Evolutionary conservation across 1,140 invertebrate species (phyloP).

Genomic region (Atta cephalotes): DNA sequence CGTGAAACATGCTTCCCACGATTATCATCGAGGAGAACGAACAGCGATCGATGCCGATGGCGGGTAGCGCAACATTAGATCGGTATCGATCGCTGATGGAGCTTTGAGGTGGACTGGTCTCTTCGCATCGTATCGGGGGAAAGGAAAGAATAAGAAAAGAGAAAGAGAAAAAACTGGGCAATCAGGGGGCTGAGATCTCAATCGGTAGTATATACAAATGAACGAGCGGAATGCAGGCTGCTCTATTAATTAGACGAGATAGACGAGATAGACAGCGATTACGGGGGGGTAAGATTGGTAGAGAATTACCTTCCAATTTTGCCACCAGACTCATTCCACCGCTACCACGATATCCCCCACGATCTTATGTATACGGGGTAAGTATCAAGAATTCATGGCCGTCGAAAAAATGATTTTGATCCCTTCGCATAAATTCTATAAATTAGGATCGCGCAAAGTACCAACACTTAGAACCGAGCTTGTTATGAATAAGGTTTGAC

Average conservation of each 20-base stretch:
- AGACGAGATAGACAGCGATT: constrained; percentile 94
- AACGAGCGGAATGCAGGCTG: constrained; percentile 93
- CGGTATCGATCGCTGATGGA: constrained; percentile 48
- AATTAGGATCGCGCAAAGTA: neutral
- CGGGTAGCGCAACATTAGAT: constrained; percentile 66
- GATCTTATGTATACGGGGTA: constrained; percentile 90
- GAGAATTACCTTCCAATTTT: constrained; percentile 93
- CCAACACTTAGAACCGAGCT: neutral
- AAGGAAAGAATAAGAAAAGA: constrained; percentile 20
- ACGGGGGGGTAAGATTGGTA: constrained; percentile 91
- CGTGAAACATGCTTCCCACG: constrained; percentile 46
- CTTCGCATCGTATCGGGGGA: constrained; percentile 21
- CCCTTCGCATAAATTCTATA: constrained; percentile 19
- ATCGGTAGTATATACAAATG: constrained; percentile 81
- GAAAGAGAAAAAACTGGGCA: constrained; percentile 13
- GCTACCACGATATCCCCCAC: constrained; percentile 93
- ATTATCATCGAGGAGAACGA: constrained; percentile 41
- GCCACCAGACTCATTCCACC: constrained; percentile 94
- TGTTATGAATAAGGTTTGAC: neutral
- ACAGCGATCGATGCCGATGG: constrained; percentile 57
- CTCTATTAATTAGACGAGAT: constrained; percentile 95
- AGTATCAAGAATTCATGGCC: constrained; percentile 75
- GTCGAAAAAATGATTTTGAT: constrained; percentile 27
- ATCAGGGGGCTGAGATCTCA: constrained; percentile 66
- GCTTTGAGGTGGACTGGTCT: constrained; percentile 61